Evolutionary conservation across 1,140 invertebrate genomes (phyloP), one percentile per base, ranked within the genome.

Genomic region (Heliconius nattereri): DNA sequence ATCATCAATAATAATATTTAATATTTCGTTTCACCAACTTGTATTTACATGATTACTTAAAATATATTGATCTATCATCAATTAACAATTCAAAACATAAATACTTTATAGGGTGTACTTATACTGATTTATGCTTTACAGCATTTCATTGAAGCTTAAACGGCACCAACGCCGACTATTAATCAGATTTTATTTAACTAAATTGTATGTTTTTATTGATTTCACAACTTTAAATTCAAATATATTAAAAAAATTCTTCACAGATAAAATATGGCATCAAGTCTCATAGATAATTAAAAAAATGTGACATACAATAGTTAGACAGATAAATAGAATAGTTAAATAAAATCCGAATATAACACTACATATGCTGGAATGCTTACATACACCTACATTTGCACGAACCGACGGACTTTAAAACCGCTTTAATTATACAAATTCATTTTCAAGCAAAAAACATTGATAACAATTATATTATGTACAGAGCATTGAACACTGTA

Each of bases 1-100:
- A 76, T 54, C 82, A 81, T 90, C 86, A 91, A 91, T 91, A 85
- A 85, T 89, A 90, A 89, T 91, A 87, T 84, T 88, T 88, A 86
- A 89, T 91, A 93, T 90, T 88, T 91, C 87, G 86, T 87, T 91
- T 89, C 90, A 90, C 89, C 91, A 92, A 91, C 87, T 90, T 93
- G 90, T 93, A 93, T 93, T 93, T 93, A 93, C 92, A 93, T 92
- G 88, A 91, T 89, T 85, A 90, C 90, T 92, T 92, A 92, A 86
- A 90, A 91, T 89, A 88, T 86, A 88, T 81, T 86, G 86, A 86
- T 88, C 85, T 85, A 87, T 82, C 81, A 91, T 86, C 84, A 87
- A 92, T 91, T 86, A 92, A 93, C 90, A 90, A 89, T 87, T 90
- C 86, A 89, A 92, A 89, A 79, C 82, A 89, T 87, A 87, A 89